Percentiles rank a stretch among this genome's conserved stretches.
Evolutionary conservation across 1,140 invertebrate species (phyloP).

Genomic region (Drosophila orena): DNA sequence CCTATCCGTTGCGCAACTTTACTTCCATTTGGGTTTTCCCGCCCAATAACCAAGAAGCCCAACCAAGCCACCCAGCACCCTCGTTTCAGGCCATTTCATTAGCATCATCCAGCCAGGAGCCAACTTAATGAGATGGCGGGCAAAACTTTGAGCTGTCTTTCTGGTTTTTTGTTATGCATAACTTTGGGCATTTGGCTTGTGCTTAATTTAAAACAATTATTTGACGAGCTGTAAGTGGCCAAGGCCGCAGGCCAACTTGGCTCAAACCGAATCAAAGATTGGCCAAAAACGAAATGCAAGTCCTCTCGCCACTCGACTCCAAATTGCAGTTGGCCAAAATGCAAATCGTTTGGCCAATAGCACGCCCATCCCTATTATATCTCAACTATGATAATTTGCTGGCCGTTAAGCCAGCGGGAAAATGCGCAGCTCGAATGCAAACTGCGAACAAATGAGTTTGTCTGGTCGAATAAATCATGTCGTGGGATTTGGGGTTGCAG

Average conservation of each 20-base stretch:
- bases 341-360: slow-evolving; percentile 51
- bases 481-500: slow-evolving; percentile 36
- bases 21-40: slow-evolving; percentile 30
- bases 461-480: slow-evolving; percentile 70
- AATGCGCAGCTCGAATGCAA: slow-evolving; percentile 30
- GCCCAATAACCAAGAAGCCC: background rate
- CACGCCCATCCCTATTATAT: slow-evolving; percentile 50
- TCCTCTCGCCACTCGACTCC: slow-evolving; percentile 5
- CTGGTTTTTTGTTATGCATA: slow-evolving; percentile 62
- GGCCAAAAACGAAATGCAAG: slow-evolving; percentile 13
- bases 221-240: slow-evolving; percentile 63
- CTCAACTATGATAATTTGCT: slow-evolving; percentile 48
- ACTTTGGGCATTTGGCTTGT: slow-evolving; percentile 74
- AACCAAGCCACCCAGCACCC: slow-evolving; percentile 6
- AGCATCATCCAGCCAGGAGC: slow-evolving; percentile 48
- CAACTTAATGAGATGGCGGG: slow-evolving; percentile 62
- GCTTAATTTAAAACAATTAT: slow-evolving; percentile 83
- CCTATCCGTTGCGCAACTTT: slow-evolving; percentile 33
- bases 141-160: slow-evolving; percentile 54
- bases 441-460: slow-evolving; percentile 68
- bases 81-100: slow-evolving; percentile 52
- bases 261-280: slow-evolving; percentile 43
- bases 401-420: slow-evolving; percentile 16
- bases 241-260: slow-evolving; percentile 41
- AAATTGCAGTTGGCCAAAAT: slow-evolving; percentile 55